Evolutionary conservation across 2,797 vertebrate genomes (phyloP).

Genomic region (Gymnothorax reevesii): DNA sequence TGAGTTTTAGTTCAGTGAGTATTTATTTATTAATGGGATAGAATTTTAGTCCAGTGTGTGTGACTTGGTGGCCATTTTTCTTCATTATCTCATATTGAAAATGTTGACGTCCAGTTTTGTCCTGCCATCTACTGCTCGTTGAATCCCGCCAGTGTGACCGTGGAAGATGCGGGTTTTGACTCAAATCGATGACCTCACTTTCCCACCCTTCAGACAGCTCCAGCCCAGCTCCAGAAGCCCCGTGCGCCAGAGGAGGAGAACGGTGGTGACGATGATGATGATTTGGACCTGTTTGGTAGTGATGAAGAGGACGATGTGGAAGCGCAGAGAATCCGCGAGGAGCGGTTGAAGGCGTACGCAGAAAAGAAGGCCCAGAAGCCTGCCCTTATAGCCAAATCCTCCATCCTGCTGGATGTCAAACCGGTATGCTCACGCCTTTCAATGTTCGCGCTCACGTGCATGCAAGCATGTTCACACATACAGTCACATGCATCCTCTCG

Average conservation of each 20-base stretch:
- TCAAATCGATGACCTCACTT: background rate
- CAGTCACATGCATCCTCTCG: too few relatives aligned
- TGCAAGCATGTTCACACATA: background rate
- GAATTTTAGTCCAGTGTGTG: too few relatives aligned
- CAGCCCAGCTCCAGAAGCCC: constrained; percentile 53
- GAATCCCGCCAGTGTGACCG: background rate
- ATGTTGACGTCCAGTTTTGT: too few relatives aligned
- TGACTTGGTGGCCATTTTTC: too few relatives aligned
- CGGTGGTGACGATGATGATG: constrained; percentile 65
- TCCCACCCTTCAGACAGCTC: constrained; percentile 29
- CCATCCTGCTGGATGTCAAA: constrained; percentile 93
- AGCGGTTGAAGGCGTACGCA: constrained; percentile 83
- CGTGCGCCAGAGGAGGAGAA: constrained; percentile 55
- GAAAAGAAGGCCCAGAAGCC: constrained; percentile 92
- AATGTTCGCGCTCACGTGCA: background rate
- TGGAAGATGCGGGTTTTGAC: background rate
- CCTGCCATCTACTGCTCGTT: too few relatives aligned
- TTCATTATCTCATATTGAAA: too few relatives aligned
- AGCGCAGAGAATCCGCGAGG: constrained; percentile 80
- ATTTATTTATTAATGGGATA: too few relatives aligned
- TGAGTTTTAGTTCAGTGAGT: background rate
- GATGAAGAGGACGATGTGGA: constrained; percentile 89
- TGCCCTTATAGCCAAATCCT: constrained; percentile 88
- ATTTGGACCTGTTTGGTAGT: constrained; percentile 90
- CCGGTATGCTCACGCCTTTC: constrained; percentile 70